A percentile compares a stretch with the other conserved stretches of the same genome.
Conservation (phyloP, 2,888 invertebrate species). For the Itoplectis maculator region DNA sequence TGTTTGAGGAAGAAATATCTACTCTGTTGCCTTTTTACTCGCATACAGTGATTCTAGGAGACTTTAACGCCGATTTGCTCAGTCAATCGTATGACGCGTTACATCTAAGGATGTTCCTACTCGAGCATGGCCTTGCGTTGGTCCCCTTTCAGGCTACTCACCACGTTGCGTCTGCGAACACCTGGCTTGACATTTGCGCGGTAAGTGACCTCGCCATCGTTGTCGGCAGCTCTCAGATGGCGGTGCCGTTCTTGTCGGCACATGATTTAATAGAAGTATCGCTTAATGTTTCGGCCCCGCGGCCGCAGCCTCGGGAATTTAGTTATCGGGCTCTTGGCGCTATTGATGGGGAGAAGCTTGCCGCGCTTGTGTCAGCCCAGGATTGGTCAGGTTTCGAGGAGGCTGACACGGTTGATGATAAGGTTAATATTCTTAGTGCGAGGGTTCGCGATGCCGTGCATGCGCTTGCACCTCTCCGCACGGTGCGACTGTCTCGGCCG, state of each 20-base stretch:
- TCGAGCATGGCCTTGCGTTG: not conserved
- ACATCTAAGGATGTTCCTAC: not conserved
- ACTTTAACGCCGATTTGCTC: not conserved
- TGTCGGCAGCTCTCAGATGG: not conserved
- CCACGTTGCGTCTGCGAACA: not conserved
- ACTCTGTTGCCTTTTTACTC: not conserved
- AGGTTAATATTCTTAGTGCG: not conserved
- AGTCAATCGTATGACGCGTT: not conserved
- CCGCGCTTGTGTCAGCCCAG: not conserved
- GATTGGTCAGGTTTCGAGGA: not conserved
- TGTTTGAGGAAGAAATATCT: not conserved
- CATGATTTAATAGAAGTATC: not conserved
- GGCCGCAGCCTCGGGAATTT: not conserved
- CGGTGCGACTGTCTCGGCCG: not conserved
- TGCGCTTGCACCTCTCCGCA: not conserved
- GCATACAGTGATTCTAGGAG: not conserved
- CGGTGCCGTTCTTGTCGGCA: not conserved
- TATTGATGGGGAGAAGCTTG: not conserved
- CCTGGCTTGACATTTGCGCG: constrained; percentile 22
- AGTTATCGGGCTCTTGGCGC: not conserved
- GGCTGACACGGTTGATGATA: not conserved
- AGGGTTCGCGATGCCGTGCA: not conserved
- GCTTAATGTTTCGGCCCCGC: not conserved
- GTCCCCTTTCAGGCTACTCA: not conserved
- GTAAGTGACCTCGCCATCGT: not conserved